Percentiles rank a stretch among this genome's conserved stretches.
Conservation (phyloP, 2,888 invertebrate genomes). For the Laspeyria flexula region DNA sequence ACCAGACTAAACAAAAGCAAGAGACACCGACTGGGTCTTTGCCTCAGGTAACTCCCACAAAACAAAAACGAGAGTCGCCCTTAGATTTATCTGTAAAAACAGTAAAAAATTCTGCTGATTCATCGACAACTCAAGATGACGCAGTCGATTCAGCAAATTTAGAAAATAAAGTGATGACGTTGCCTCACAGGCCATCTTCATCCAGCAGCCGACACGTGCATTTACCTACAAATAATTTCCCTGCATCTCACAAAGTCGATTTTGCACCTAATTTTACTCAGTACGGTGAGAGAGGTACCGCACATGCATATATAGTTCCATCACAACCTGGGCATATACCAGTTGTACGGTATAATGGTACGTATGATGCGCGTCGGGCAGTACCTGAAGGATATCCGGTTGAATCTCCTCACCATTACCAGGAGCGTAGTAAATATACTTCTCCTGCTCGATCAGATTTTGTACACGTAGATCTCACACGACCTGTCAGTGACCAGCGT, state of each 20-base stretch:
- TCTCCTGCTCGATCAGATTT: conserved; percentile 65
- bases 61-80: conserved; percentile 91
- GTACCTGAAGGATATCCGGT: conserved; percentile 62
- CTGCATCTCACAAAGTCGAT: conserved; percentile 90
- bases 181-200: conserved; percentile 66
- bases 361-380: conserved; percentile 64
- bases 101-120: conserved; percentile 94
- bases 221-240: conserved; percentile 56
- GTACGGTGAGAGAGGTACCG: conserved; percentile 69
- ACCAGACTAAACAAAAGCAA: conserved; percentile 85
- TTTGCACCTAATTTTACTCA: conserved; percentile 91
- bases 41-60: conserved; percentile 70
- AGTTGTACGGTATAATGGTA: conserved; percentile 65
- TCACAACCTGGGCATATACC: conserved; percentile 59
- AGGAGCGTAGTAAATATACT: conserved; percentile 68
- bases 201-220: conserved; percentile 58
- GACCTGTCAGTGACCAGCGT: conserved; percentile 66
- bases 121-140: conserved; percentile 92
- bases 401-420: conserved; percentile 72
- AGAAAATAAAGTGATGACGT: conserved; percentile 67
- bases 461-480: conserved; percentile 80
- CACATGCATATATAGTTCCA: conserved; percentile 54
- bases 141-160: conserved; percentile 76
- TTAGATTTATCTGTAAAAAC: conserved; percentile 96
- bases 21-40: conserved; percentile 89